Evolutionary conservation across 2,113 vertebrate species (phyloP).

Genomic region (Hyperopisus bebe): DNA sequence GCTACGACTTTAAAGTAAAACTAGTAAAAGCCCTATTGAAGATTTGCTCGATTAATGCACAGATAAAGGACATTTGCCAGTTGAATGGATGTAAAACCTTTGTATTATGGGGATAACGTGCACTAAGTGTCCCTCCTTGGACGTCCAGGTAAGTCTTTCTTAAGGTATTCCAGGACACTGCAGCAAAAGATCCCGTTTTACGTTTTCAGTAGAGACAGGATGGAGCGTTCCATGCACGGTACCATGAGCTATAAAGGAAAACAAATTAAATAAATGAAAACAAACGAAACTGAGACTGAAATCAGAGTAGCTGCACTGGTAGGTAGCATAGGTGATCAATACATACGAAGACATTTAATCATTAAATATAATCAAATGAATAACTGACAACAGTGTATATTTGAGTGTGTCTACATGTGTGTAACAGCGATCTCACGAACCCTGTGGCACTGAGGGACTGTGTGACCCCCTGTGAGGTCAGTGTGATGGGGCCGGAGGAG

Average conservation of each 20-base stretch:
- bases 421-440: conserved; percentile 34
- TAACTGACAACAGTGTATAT: background rate
- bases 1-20: background rate
- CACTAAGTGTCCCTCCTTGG: background rate
- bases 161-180: background rate
- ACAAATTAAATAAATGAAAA: background rate
- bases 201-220: conserved; percentile 21
- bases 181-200: background rate
- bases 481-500: background rate
- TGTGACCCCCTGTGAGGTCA: conserved; percentile 54
- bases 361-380: background rate
- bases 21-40: background rate
- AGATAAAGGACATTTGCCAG: background rate
- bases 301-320: background rate
- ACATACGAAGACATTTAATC: background rate
- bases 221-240: conserved; percentile 13
- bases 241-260: conserved; percentile 21
- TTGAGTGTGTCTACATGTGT: background rate
- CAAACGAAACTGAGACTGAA: background rate
- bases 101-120: background rate
- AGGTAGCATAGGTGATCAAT: background rate
- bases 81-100: background rate
- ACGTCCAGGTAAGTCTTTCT: background rate
- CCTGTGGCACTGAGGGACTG: conserved; percentile 50
- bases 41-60: background rate